Evolutionary conservation across 2,113 vertebrate genomes (phyloP).

Genomic region (Caranx melampygus): DNA sequence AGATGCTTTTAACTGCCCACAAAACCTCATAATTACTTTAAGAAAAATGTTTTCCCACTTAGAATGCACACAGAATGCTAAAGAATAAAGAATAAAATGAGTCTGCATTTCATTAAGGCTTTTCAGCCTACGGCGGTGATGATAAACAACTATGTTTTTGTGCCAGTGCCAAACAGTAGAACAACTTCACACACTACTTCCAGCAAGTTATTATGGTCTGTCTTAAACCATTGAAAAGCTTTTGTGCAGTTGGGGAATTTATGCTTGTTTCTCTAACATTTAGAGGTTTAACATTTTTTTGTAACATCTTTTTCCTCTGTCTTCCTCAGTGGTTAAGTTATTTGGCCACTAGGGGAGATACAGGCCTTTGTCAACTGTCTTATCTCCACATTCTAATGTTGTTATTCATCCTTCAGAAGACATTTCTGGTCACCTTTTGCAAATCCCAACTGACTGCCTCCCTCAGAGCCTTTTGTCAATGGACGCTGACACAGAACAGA

Average conservation of each 20-base stretch:
- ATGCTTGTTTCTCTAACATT: slow-evolving; percentile 5
- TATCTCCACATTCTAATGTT: slow-evolving; percentile 12
- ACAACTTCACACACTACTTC: slow-evolving; percentile 28
- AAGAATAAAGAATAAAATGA: slow-evolving; percentile 6
- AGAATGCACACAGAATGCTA: slow-evolving; percentile 10
- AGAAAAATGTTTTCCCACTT: slow-evolving; percentile 2
- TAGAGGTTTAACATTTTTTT: neutral
- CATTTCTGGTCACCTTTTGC: slow-evolving; percentile 46
- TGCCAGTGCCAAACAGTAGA: slow-evolving; percentile 18
- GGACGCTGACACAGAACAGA: slow-evolving; percentile 34
- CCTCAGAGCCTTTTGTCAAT: slow-evolving; percentile 64
- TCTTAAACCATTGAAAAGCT: slow-evolving; percentile 30
- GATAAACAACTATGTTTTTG: slow-evolving; percentile 16
- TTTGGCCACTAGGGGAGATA: slow-evolving; percentile 76
- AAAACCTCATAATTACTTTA: slow-evolving; percentile 14
- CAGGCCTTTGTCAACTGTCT: slow-evolving; percentile 24
- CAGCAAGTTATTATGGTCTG: slow-evolving; percentile 26
- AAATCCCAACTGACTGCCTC: slow-evolving; percentile 51
- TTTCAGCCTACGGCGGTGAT: neutral
- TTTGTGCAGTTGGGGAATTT: neutral
- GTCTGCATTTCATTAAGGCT: slow-evolving; percentile 24
- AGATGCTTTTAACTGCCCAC: slow-evolving; percentile 10
- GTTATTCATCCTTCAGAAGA: slow-evolving; percentile 25
- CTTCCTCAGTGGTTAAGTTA: neutral
- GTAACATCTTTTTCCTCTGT: neutral